Evolutionary conservation across 2,888 invertebrate genomes (phyloP).

Genomic region (Hyppa rectilinea): DNA sequence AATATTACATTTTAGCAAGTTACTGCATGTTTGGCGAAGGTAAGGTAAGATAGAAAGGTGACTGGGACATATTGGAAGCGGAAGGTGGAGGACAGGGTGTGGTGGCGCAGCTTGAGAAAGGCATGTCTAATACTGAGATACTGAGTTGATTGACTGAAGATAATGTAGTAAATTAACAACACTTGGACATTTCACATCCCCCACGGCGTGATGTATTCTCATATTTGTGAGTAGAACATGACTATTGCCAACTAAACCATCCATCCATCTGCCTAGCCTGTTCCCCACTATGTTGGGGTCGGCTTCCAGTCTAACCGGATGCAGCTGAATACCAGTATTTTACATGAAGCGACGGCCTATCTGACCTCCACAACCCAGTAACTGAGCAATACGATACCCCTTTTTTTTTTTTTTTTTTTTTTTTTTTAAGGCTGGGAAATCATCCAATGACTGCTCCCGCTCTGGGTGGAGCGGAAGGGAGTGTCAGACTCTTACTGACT

Average conservation of each 20-base stretch:
- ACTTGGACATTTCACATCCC: not conserved
- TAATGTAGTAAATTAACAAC: not conserved
- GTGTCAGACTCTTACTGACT: too few relatives aligned
- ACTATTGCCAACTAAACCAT: not conserved
- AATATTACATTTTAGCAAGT: not conserved
- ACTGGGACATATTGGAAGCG: not conserved
- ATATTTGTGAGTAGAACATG: not conserved
- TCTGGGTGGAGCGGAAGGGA: too few relatives aligned
- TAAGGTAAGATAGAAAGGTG: not conserved
- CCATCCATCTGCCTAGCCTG: too few relatives aligned
- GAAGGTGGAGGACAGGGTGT: not conserved
- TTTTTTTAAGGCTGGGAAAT: too few relatives aligned
- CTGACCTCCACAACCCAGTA: too few relatives aligned
- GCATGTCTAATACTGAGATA: not conserved
- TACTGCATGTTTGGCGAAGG: not conserved
- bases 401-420: too few relatives aligned
- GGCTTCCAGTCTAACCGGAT: too few relatives aligned
- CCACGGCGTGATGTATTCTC: not conserved
- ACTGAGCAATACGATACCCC: too few relatives aligned
- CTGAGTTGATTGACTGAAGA: not conserved
- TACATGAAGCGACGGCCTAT: too few relatives aligned
- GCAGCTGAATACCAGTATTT: too few relatives aligned
- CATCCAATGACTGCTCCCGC: too few relatives aligned
- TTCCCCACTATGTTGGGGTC: too few relatives aligned
- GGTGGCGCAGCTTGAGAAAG: not conserved